Conservation (phyloP, 2,888 invertebrate species). For the Conomelus anceps region DNA sequence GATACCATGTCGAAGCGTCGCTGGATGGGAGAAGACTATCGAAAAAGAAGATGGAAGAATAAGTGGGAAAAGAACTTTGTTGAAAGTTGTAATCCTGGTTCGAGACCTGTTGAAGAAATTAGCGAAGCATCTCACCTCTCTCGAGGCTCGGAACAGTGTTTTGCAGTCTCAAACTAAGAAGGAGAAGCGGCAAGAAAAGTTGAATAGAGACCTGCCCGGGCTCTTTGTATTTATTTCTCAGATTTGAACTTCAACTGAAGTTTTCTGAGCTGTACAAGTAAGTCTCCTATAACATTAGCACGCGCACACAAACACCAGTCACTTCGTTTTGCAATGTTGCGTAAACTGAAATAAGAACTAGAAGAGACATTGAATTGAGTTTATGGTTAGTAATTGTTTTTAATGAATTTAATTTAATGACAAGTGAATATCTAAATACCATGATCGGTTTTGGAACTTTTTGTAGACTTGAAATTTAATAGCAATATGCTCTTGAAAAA, state of each 20-base stretch:
- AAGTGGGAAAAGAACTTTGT: not conserved
- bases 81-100: not conserved
- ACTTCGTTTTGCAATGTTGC: not conserved
- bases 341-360: no score
- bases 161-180: not conserved
- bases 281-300: not conserved
- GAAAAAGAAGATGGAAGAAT: not conserved
- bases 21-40: not conserved
- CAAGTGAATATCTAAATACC: no score
- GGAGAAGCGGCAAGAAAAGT: not conserved
- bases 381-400: no score
- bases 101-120: not conserved
- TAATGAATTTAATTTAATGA: no score
- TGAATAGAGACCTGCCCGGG: not conserved
- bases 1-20: not conserved
- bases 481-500: no score
- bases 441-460: no score
- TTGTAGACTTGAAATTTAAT: no score
- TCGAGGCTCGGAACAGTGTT: not conserved
- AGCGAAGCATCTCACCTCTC: not conserved
- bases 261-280: not conserved
- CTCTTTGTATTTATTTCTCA: not conserved
- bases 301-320: not conserved
- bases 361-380: no score
- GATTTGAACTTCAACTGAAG: not conserved